Evolutionary conservation across 2,888 invertebrate species (phyloP), one percentile per base, ranked within the genome.

Genomic region (Athalia cordata): DNA sequence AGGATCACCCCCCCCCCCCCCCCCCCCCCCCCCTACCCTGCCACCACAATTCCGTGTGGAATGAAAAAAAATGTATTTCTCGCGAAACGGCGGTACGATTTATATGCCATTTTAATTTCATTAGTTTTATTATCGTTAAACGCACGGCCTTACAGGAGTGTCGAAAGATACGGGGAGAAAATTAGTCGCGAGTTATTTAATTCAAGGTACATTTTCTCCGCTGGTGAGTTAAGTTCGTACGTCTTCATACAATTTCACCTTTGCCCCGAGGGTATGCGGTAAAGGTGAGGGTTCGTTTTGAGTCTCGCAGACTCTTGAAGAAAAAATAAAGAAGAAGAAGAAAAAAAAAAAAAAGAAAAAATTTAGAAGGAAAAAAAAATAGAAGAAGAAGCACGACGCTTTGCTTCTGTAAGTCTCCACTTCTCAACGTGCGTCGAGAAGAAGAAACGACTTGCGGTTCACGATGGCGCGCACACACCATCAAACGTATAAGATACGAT

Each of bases 221-320:
- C 5, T 3, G 9, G 4, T 6, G 43, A 29, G 29, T 29, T 29
- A 29, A 29, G n/a, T 47, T 64, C 6, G n/a, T 64, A 6, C 64
- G 43, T 64, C 64, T 64, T 5, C 11, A 64, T 64, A 64, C 29
- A 64, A 45, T 64, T 64, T 64, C 47, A 45, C 3, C 11, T 11
- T 11, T 64, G n/a, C 61, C 64, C 45, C 64, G n/a, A 11, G 29
- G 45, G 64, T 11, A 2, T 9, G 29, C 29, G 29, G 29, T 64
- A n/a, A 59, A 5, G n/a, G 64, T 45, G 45, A n/a, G 64, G 49
- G 49, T 49, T 66, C 49, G 66, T 49, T 49, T 66, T 66, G 66
- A 66, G 11, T 57, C 13, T 8, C 67, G 67, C 67, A 15, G 47
- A 43, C 49, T 67, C 45, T 29, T 29, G 29, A 29, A 29, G 29